Percentiles rank a stretch among this genome's conserved stretches.
Conservation (phyloP, 2,113 vertebrate species). For the Tupaia tana region DNA sequence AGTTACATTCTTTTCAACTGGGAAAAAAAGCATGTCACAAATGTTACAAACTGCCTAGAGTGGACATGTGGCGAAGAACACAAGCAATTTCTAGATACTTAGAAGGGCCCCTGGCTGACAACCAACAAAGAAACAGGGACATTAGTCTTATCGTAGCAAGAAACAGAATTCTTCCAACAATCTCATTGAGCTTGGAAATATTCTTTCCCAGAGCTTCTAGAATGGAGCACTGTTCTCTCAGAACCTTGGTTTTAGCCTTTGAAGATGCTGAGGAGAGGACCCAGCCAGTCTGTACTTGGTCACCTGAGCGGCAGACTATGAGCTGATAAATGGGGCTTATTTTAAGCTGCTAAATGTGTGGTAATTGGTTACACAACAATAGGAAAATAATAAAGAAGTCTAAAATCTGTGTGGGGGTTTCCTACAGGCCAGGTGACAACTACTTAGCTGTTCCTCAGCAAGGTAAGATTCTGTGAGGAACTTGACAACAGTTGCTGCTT, state of each 20-base stretch:
- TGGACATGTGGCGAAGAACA: not conserved
- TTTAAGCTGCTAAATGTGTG: not conserved
- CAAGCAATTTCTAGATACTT: too few relatives aligned
- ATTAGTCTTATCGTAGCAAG: too few relatives aligned
- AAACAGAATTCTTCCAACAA: not conserved
- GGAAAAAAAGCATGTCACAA: not conserved
- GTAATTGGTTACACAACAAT: not conserved
- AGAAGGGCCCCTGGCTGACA: not conserved
- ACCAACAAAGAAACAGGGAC: not conserved
- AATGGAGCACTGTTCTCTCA: not conserved
- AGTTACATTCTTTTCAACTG: not conserved
- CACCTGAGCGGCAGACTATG: not conserved
- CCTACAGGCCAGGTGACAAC: not conserved
- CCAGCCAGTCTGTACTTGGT: not conserved
- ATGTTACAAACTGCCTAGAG: not conserved
- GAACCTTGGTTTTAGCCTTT: not conserved
- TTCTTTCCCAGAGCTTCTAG: not conserved
- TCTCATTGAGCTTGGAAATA: not conserved
- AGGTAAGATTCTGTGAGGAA: not conserved
- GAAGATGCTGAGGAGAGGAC: not conserved
- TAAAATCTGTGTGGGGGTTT: not conserved
- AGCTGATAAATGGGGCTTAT: not conserved
- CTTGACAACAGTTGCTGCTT: not conserved
- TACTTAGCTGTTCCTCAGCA: not conserved
- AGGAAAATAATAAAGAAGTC: not conserved